Evolutionary conservation across 2,113 vertebrate species (phyloP).

Genomic region (Brachyhypopomus gauderio): DNA sequence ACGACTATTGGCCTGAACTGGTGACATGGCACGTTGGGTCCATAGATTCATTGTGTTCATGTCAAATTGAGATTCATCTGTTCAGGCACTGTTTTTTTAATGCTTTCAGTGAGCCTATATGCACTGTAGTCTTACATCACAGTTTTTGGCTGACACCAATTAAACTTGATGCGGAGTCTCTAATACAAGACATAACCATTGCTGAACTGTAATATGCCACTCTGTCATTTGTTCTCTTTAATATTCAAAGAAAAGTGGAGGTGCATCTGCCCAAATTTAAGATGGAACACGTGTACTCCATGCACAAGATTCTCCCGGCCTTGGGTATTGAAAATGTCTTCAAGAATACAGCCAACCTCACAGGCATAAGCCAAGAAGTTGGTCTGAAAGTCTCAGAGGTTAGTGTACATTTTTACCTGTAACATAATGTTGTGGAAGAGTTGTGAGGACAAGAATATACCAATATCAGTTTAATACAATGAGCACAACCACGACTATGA

Average conservation of each 20-base stretch:
- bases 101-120: too few relatives aligned
- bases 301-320: constrained; percentile 80
- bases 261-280: constrained; percentile 88
- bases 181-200: background rate
- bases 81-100: too few relatives aligned
- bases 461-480: background rate
- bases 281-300: constrained; percentile 83
- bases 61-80: too few relatives aligned
- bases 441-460: background rate
- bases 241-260: constrained; percentile 79
- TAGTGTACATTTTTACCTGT: constrained; percentile 45
- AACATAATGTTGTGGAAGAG: constrained; percentile 12
- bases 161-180: background rate
- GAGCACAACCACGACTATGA: background rate
- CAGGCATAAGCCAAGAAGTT: constrained; percentile 71
- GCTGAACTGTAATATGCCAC: background rate
- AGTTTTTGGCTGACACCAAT: too few relatives aligned
- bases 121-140: too few relatives aligned
- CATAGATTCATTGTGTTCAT: too few relatives aligned
- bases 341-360: constrained; percentile 76
- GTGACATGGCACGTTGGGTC: too few relatives aligned
- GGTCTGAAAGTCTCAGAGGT: constrained; percentile 83
- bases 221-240: constrained; percentile 5
- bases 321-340: constrained; percentile 83
- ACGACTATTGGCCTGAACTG: too few relatives aligned